Percentiles rank a stretch among this genome's conserved stretches.
Conservation (phyloP, 2,888 invertebrate species). For the Prosapia bicincta region DNA sequence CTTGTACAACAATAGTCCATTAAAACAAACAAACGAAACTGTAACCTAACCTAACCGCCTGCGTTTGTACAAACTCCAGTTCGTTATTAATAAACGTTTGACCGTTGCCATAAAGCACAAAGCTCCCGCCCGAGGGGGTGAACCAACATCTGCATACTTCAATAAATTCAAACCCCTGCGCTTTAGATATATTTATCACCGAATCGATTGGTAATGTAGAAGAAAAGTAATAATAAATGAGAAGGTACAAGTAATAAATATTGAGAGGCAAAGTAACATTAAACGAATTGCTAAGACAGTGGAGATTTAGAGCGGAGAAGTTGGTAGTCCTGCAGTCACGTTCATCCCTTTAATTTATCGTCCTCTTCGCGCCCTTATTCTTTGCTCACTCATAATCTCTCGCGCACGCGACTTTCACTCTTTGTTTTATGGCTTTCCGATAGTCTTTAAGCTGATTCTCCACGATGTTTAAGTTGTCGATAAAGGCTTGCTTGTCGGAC, state of each 20-base stretch:
- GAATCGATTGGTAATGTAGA: neutral
- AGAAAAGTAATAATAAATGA: constrained; percentile 2
- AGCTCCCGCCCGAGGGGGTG: neutral
- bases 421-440: neutral
- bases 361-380: neutral
- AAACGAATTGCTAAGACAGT: neutral
- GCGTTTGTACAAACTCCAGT: too few species aligned
- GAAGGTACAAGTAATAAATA: neutral
- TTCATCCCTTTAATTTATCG: constrained; percentile 2
- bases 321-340: neutral
- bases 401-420: neutral
- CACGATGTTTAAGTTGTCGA: neutral
- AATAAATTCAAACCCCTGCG: neutral
- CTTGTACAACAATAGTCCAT: too few species aligned
- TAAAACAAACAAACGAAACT: too few species aligned
- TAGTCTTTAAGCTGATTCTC: neutral
- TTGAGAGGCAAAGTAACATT: neutral
- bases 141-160: neutral
- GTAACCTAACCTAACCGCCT: too few species aligned
- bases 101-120: neutral
- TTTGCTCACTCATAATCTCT: neutral
- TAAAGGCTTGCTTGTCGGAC: neutral
- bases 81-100: too few species aligned
- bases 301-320: neutral
- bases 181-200: neutral